A percentile compares a stretch with the other conserved stretches of the same genome.
These are phyloP conservation scores for Microchirus variegatus DNA, from an alignment of 2,797 vertebrate genomes.

Conservation along the genomic window DNA sequence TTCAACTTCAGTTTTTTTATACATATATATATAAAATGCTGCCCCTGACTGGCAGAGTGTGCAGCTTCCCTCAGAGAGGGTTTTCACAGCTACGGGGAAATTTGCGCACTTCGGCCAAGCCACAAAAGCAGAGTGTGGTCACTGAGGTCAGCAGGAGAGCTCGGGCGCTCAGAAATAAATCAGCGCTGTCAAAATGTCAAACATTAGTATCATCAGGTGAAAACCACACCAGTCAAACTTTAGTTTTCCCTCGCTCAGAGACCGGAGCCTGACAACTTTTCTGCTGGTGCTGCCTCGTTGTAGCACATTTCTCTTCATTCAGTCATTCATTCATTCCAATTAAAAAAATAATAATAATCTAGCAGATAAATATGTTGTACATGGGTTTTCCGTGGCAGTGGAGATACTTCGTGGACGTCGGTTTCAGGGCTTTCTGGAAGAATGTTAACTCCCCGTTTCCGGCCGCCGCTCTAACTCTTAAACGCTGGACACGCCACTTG, in stretches of 20 bases:
- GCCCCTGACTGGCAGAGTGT: not conserved
- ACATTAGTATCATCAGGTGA: conserved; percentile 3
- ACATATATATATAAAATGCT: not conserved
- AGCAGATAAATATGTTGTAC: conserved; percentile 4
- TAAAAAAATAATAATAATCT: not conserved
- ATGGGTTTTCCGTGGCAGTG: conserved; percentile 27
- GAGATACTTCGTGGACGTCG: conserved; percentile 44
- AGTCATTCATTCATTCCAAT: too few relatives aligned
- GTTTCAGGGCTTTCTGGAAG: conserved; percentile 50
- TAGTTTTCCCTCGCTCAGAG: not conserved
- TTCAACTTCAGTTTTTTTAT: too few relatives aligned
- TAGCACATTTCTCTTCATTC: conserved; percentile 30
- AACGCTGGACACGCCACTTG: conserved; percentile 50
- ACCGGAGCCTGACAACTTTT: not conserved
- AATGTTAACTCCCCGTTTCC: conserved; percentile 70
- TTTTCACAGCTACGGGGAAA: not conserved
- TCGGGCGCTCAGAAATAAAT: conserved; percentile 13
- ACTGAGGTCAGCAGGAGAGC: not conserved
- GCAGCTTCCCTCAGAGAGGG: not conserved
- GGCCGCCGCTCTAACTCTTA: conserved; percentile 64
- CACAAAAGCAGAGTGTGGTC: conserved; percentile 11
- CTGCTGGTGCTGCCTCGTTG: conserved; percentile 6
- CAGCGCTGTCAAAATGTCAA: not conserved
- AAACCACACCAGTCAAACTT: not conserved
- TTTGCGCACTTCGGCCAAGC: conserved; percentile 5